These are phyloP conservation scores for Trichopoda pennipes DNA, from an alignment of 2,888 invertebrate species.

Conservation along the genomic window DNA sequence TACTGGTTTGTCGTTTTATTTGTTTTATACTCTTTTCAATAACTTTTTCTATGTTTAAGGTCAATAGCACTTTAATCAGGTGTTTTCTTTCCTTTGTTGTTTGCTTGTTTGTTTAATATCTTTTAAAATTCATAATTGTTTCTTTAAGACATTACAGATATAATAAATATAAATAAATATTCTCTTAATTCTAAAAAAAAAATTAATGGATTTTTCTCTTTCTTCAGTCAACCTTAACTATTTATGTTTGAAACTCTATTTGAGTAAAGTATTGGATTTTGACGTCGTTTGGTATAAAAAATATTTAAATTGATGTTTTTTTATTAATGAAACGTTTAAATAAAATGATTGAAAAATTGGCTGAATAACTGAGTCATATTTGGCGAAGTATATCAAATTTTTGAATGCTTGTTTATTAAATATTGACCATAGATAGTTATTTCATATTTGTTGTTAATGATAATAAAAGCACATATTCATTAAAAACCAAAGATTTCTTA, in stretches of 20 bases:
- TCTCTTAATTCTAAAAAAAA: background rate
- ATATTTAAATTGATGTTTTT: too few relatives aligned
- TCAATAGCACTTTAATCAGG: slow-evolving; percentile 24
- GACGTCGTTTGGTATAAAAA: too few relatives aligned
- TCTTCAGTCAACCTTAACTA: background rate
- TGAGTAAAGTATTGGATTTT: background rate
- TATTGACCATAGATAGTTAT: background rate
- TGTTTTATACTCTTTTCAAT: background rate
- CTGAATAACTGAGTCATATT: too few relatives aligned
- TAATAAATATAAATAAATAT: background rate
- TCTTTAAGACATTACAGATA: slow-evolving; percentile 1
- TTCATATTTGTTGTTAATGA: background rate
- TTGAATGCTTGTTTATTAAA: background rate
- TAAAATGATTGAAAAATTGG: too few relatives aligned
- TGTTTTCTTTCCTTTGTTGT: background rate
- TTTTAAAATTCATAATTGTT: slow-evolving; percentile 1
- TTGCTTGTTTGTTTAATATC: background rate
- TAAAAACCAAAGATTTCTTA: background rate
- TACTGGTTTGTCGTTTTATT: background rate
- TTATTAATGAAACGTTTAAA: too few relatives aligned
- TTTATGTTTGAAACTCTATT: background rate
- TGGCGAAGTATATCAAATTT: background rate
- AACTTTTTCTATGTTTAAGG: background rate
- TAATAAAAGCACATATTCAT: background rate
- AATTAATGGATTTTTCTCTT: background rate